Base-by-base conservation (phyloP, 2,888 invertebrate species). In the Mycalesis mineus region DNA sequence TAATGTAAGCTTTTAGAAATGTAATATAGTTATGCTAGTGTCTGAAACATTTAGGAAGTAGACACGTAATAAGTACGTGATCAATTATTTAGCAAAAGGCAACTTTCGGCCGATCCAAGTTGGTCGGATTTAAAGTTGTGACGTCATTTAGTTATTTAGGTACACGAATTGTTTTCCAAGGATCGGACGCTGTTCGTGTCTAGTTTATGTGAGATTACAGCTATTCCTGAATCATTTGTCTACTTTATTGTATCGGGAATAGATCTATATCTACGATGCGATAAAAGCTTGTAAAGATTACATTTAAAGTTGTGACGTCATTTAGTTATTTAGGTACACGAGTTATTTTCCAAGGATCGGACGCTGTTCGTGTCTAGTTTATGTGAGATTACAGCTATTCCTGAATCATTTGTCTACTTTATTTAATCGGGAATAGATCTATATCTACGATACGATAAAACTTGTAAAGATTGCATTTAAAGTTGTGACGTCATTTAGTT, bases 251-350 rank as follows among this genome's bases (percentile, higher is more conserved):
- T 42, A 48, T 39, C 47, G 48, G 13, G 37, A 52, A 52, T 55
- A 55, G 47, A 45, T 39, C 8, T 36, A n/a, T n/a, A n/a, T n/a
- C 13, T 44, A 14, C 9, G 28, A 28, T 36, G 5, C 28, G 28
- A 7, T 44, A 1, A 44, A n/a, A 44, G 7, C 22, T 22, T 22
- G n/a, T n/a, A n/a, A n/a, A n/a, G n/a, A n/a, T n/a, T n/a, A n/a
- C n/a, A 76, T 79, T 78, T 79, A 76, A 80, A 80, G 73, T 71
- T 68, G 74, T 83, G 80, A 86, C 84, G 83, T 83, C 82, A 82
- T 74, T 73, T 70, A 70, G 72, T 76, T 83, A 84, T 84, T 82
- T 79, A 72, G 68, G 73, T 77, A 63, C 58, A 65, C 66, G 66
- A 68, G 63, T 65, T 71, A 70, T 70, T 72, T 53, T 59, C 66